Conservation (phyloP, 1,140 invertebrate species). For the Aplysia californica region DNA sequence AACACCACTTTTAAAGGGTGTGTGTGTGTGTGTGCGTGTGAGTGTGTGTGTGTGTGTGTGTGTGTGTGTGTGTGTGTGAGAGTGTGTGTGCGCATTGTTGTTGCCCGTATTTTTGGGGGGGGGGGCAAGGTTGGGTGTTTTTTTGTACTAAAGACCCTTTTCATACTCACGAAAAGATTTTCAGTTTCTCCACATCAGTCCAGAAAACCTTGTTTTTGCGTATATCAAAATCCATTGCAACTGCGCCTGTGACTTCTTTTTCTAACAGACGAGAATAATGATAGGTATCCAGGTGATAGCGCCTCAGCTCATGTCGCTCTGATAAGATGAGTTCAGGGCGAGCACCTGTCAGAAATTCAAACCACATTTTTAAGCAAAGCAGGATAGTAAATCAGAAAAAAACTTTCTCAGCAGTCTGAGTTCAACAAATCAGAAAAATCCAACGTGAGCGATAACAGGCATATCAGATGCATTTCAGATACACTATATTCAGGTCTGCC, state of each 20-base stretch:
- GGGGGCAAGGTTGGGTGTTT: not conserved
- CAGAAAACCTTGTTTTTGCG: slow-evolving; percentile 93
- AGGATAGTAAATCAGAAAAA: too few species aligned
- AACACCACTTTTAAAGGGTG: not conserved
- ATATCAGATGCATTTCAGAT: too few species aligned
- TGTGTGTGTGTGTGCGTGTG: not conserved
- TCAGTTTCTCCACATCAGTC: slow-evolving; percentile 90
- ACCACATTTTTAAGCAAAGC: too few species aligned
- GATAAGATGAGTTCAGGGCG: slow-evolving; percentile 56
- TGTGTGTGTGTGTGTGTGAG: not conserved
- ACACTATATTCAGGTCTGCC: too few species aligned
- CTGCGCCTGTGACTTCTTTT: slow-evolving; percentile 67
- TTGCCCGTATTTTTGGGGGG: not conserved
- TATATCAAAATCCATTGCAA: slow-evolving; percentile 73
- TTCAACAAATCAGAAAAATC: too few species aligned
- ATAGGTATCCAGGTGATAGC: slow-evolving; percentile 33
- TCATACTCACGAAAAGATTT: slow-evolving; percentile 78
- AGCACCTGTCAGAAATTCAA: too few species aligned
- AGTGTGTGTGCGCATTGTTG: not conserved
- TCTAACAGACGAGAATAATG: slow-evolving; percentile 42
- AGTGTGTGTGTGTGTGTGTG: too few species aligned
- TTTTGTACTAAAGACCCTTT: not conserved
- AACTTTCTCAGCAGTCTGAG: too few species aligned
- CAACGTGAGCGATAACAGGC: too few species aligned
- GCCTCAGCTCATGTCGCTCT: slow-evolving; percentile 60